Percentiles rank a stretch among this genome's conserved stretches.
Conservation (phyloP, 2,113 vertebrate species). For the Catharus bicknelli region DNA sequence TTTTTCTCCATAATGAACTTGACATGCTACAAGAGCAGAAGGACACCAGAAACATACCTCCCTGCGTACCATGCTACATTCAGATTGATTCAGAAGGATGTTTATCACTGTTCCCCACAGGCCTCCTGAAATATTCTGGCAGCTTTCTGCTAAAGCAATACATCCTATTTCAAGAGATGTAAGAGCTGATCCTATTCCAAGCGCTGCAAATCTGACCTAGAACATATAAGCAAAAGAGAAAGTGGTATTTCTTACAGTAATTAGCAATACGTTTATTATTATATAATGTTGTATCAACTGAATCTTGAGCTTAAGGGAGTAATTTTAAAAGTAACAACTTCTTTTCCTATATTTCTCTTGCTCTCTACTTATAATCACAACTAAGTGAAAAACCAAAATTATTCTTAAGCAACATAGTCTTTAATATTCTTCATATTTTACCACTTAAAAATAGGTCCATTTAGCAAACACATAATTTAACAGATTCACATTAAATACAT, state of each 20-base stretch:
- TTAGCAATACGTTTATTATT: neutral
- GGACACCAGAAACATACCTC: slow-evolving; percentile 78
- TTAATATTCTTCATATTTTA: neutral
- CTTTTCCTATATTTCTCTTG: neutral
- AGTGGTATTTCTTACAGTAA: neutral
- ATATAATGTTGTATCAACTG: neutral
- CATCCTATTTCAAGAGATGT: slow-evolving; percentile 86
- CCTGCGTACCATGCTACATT: slow-evolving; percentile 93
- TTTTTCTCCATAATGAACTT: neutral
- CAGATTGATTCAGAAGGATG: slow-evolving; percentile 91
- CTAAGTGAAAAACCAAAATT: neutral
- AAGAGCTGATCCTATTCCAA: slow-evolving; percentile 89
- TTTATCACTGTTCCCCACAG: slow-evolving; percentile 93
- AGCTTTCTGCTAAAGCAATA: slow-evolving; percentile 87
- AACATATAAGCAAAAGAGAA: neutral
- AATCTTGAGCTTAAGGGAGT: neutral
- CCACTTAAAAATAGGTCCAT: neutral
- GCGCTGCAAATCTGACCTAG: slow-evolving; percentile 92
- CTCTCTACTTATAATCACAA: neutral
- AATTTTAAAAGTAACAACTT: neutral
- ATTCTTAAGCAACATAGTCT: neutral
- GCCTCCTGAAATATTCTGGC: slow-evolving; percentile 96
- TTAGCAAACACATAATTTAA: neutral
- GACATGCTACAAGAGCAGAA: neutral
- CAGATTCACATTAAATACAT: neutral